These are phyloP conservation scores for Cryptocephalus primarius DNA, from an alignment of 2,888 invertebrate genomes.

Conservation along the genomic window DNA sequence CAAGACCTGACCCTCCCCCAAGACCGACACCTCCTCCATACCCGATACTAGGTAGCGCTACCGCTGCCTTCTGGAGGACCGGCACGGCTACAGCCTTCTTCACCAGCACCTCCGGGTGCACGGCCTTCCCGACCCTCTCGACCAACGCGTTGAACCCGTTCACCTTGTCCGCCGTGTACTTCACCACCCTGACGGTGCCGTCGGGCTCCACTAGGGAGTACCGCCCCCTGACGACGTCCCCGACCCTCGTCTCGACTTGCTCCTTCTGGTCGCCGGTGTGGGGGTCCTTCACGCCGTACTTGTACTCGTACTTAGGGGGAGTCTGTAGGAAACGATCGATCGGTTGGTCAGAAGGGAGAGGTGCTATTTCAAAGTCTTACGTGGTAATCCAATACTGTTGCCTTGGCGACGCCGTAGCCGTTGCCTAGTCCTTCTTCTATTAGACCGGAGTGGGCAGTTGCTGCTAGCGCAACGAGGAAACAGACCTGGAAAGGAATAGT, in stretches of 20 bases:
- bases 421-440: background rate
- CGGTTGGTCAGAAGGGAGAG: no score
- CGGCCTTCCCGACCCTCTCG: conserved; percentile 36
- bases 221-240: conserved; percentile 49
- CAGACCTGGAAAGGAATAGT: no score
- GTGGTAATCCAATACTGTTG: conserved; percentile 3
- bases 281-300: conserved; percentile 45
- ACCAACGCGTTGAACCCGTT: conserved; percentile 51
- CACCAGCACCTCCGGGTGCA: conserved; percentile 15
- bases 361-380: conserved; percentile 1
- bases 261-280: conserved; percentile 42
- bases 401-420: background rate
- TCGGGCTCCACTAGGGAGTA: conserved; percentile 53
- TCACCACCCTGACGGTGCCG: conserved; percentile 51
- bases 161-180: conserved; percentile 52
- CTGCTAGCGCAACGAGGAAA: no score
- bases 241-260: conserved; percentile 44
- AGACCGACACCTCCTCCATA: conserved; percentile 11
- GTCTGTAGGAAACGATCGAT: background rate
- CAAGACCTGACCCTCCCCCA: conserved; percentile 7
- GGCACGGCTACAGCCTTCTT: conserved; percentile 6
- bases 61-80: background rate
- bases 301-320: conserved; percentile 38
- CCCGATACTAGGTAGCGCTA: conserved; percentile 8
- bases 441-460: no score